A percentile compares a stretch with the other conserved stretches of the same genome.
Evolutionary conservation across 2,113 vertebrate species (phyloP).

Genomic region (Brienomyrus longianalis): DNA sequence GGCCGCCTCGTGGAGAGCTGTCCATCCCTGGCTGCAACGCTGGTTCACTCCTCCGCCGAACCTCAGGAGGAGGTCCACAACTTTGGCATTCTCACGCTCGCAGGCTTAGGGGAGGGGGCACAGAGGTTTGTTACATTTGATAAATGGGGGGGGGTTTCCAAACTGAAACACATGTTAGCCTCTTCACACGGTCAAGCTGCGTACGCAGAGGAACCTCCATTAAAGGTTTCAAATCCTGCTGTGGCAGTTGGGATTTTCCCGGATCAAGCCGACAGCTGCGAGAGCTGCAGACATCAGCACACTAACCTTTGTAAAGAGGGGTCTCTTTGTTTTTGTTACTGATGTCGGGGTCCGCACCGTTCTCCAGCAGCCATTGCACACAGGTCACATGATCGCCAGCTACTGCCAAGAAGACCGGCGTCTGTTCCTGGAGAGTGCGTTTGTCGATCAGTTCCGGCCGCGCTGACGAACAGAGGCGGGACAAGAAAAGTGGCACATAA

Average conservation of each 20-base stretch:
- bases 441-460: slow-evolving; percentile 78
- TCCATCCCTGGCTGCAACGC: slow-evolving; percentile 83
- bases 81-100: slow-evolving; percentile 70
- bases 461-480: slow-evolving; percentile 43
- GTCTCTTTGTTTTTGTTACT: slow-evolving; percentile 86
- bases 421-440: slow-evolving; percentile 88
- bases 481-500: not conserved
- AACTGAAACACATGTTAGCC: not conserved
- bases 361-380: slow-evolving; percentile 70
- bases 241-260: not conserved
- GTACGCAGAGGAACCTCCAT: not conserved
- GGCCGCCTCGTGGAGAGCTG: slow-evolving; percentile 84
- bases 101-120: slow-evolving; percentile 63
- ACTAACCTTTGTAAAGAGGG: slow-evolving; percentile 82
- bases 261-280: not conserved
- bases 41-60: slow-evolving; percentile 80
- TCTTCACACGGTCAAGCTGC: not conserved
- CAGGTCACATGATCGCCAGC: slow-evolving; percentile 74
- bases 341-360: slow-evolving; percentile 86
- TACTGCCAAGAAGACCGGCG: slow-evolving; percentile 77
- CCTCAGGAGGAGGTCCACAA: slow-evolving; percentile 66
- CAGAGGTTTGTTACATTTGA: not conserved
- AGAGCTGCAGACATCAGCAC: not conserved
- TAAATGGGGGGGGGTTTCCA: not conserved
- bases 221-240: not conserved